Base-by-base conservation (phyloP, 2,888 invertebrate genomes). In the Phorcus lineatus region DNA sequence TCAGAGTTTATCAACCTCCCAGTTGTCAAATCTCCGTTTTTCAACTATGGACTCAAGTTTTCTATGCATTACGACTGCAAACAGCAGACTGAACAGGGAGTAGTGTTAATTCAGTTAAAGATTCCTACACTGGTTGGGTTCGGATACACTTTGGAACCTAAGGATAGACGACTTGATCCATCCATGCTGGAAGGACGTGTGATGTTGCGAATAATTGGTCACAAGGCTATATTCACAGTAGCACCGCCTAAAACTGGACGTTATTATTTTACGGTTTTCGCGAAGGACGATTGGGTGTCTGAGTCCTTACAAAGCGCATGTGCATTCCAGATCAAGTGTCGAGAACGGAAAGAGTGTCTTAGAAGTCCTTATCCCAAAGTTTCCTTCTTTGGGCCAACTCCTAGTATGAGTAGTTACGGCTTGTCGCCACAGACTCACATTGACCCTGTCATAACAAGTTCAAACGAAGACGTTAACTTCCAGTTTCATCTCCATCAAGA, bases 21-120 rank as follows among this genome's bases (percentile, higher is more conserved):
- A 1, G 92, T 94, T 19, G 90, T 94, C 52, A 93, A 93, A 79
- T 93, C 94, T 2, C 92, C 93, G 62, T 94, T 94, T 88, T 94
- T 94, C 87, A 92, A 92, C 82, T 87, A 88, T 74, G 88, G 88
- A 2, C 86, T 93, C 9, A 85, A 88, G 47, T 91, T 92, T 78
- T 86, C 89, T 1, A 84, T 86, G 19, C 89, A 89, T 62, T 90
- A 91, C 79, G 90, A 90, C 76, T 91, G 91, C 75, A 88, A 91
- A 24, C 87, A 92, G 79, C 85, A 89, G 79, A 89, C 91, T n/a
- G 82, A 87, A 40, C 87, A 88, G 47, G 92, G 92, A 4, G 83
- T 88, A 9, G 89, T 88, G 16, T 90, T 91, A 22, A 74, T 92
- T 11, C 87, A 91, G 75, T 78, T 92, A 22, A 88, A 87, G 76